Percentiles rank a stretch among this genome's conserved stretches.
phyloP scores from a whole-genome alignment of 2,888 invertebrate species.

The Noctua comes region DNA sequence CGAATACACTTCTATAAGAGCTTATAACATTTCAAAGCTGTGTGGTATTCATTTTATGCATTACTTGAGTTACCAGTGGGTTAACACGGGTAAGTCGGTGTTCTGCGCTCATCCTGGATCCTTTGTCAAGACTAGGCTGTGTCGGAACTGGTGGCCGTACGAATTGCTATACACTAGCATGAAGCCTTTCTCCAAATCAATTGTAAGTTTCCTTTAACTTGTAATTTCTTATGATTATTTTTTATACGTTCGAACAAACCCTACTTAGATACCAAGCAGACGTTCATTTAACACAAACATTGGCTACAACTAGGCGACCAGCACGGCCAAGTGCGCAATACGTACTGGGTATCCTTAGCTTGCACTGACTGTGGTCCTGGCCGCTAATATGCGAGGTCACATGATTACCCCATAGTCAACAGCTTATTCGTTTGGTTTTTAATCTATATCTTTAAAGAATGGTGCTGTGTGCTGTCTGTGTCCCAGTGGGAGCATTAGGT shows the following conservation, averaged over 20 bases:
- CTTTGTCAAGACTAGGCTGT: slow-evolving; percentile 94
- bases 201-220: slow-evolving; percentile 90
- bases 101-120: slow-evolving; percentile 97
- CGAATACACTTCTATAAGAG: slow-evolving; percentile 94
- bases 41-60: slow-evolving; percentile 93
- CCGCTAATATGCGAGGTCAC: background rate
- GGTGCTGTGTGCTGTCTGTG: too few species aligned
- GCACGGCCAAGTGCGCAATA: background rate
- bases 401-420: too few species aligned
- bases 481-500: too few species aligned
- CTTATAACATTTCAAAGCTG: slow-evolving; percentile 97
- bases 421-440: too few species aligned
- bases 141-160: slow-evolving; percentile 96
- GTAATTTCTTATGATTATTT: background rate
- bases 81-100: slow-evolving; percentile 92
- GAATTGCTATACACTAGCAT: slow-evolving; percentile 93
- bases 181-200: slow-evolving; percentile 97
- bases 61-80: slow-evolving; percentile 92
- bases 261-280: background rate
- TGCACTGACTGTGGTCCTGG: background rate
- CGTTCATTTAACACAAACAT: background rate
- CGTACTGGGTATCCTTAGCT: background rate
- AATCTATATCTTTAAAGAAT: too few species aligned
- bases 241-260: background rate
- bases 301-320: background rate